Evolutionary conservation across 2,797 vertebrate genomes (phyloP).

Genomic region (Crax fasciolata): DNA sequence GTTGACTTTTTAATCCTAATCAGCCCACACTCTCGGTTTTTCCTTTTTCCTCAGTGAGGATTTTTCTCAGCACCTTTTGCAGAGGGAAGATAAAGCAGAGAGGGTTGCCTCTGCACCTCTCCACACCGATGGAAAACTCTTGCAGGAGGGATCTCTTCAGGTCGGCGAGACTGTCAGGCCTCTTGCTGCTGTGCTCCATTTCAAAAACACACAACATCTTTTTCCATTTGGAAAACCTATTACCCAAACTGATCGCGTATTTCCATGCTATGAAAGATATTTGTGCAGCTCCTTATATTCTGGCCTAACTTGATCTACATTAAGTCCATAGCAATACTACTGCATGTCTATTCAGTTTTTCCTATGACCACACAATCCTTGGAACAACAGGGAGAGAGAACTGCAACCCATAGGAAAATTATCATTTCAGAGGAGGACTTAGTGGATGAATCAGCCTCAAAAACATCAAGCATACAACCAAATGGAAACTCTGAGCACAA

Average conservation of each 20-base stretch:
- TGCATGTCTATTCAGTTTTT: conserved; percentile 24
- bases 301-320: background rate
- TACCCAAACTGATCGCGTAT: background rate
- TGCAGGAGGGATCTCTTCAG: background rate
- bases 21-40: no score
- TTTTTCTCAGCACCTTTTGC: background rate
- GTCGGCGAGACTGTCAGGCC: background rate
- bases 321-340: background rate
- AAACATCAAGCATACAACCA: background rate
- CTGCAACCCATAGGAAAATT: background rate
- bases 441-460: background rate
- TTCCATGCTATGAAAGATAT: background rate
- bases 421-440: background rate
- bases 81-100: background rate
- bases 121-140: background rate
- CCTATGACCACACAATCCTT: conserved; percentile 2
- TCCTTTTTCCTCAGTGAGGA: background rate
- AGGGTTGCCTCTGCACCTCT: background rate
- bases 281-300: background rate
- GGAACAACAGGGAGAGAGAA: background rate
- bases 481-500: background rate
- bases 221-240: conserved; percentile 26
- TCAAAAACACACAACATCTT: background rate
- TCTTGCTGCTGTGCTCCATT: background rate
- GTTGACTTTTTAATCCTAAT: accelerated